Percentiles rank a stretch among this genome's conserved stretches.
These are phyloP conservation scores for Sylvia atricapilla DNA, from an alignment of 2,113 vertebrate species.

Conservation along the genomic window DNA sequence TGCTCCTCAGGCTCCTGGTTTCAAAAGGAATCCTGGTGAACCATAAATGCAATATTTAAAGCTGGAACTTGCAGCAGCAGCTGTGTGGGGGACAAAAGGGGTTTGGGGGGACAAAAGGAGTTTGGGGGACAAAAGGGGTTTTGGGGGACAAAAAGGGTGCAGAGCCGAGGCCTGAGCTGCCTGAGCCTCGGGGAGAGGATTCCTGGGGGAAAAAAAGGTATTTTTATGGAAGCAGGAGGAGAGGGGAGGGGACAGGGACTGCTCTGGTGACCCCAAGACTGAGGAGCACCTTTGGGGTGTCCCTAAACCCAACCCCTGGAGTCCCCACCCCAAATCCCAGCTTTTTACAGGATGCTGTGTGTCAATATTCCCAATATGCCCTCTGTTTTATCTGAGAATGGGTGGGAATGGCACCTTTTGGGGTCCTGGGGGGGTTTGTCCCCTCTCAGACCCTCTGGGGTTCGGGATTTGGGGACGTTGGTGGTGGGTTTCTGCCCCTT, in stretches of 20 bases:
- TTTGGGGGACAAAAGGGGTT: not conserved
- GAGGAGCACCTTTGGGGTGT: not conserved
- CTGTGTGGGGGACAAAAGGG: not conserved
- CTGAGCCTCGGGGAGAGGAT: not conserved
- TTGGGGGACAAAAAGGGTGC: not conserved
- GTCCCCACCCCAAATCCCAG: not conserved
- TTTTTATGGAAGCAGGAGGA: not conserved
- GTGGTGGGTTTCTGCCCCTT: not conserved
- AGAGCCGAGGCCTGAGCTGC: not conserved
- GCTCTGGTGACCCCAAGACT: not conserved
- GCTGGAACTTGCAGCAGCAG: not conserved
- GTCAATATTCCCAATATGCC: not conserved
- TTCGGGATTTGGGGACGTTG: no score
- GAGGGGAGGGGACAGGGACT: not conserved
- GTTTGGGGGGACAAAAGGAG: not conserved
- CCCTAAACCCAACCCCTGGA: not conserved
- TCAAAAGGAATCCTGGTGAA: rapidly evolving
- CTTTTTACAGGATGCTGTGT: not conserved
- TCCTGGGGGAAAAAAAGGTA: not conserved
- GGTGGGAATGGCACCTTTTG: not conserved
- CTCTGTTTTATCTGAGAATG: not conserved
- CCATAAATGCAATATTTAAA: not conserved
- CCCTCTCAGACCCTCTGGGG: not conserved
- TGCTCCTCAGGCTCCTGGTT: not conserved
- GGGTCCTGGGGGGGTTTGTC: not conserved